These are phyloP conservation scores for Rhingia rostrata DNA, from an alignment of 2,888 invertebrate genomes.

Conservation along the genomic window DNA sequence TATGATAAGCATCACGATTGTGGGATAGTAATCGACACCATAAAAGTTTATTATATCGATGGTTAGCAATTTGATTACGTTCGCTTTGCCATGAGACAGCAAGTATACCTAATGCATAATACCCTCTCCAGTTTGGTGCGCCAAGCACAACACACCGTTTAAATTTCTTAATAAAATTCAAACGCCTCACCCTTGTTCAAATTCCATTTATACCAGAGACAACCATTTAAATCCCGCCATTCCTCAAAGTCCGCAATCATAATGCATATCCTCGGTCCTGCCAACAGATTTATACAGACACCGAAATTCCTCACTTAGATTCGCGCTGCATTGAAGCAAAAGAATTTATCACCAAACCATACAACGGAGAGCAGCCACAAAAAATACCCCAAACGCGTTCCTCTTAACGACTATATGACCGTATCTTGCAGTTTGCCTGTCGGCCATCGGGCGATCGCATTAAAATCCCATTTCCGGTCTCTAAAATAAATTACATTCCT, in stretches of 20 bases:
- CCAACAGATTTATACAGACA: not conserved
- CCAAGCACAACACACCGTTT: no score
- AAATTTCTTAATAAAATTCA: no score
- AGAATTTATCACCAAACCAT: slow-evolving; percentile 55
- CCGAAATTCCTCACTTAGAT: slow-evolving; percentile 49
- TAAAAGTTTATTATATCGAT: no score
- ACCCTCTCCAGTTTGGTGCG: no score
- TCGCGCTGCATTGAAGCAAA: slow-evolving; percentile 33
- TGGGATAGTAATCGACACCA: no score
- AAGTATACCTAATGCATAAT: no score
- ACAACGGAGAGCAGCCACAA: slow-evolving; percentile 19
- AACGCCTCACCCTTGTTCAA: no score
- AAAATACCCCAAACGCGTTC: slow-evolving; percentile 31
- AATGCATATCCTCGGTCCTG: not conserved
- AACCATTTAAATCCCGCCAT: not conserved
- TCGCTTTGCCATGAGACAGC: no score
- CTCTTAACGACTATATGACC: slow-evolving; percentile 24
- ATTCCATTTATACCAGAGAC: no score
- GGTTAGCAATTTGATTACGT: no score
- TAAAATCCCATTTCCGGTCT: slow-evolving; percentile 73
- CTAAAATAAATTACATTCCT: slow-evolving; percentile 70
- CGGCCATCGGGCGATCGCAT: slow-evolving; percentile 56
- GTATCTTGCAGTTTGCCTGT: slow-evolving; percentile 15
- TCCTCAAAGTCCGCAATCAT: not conserved
- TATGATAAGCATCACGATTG: no score